Evolutionary conservation across 1,140 invertebrate species (phyloP).

Genomic region (Drosophila bifasciata): DNA sequence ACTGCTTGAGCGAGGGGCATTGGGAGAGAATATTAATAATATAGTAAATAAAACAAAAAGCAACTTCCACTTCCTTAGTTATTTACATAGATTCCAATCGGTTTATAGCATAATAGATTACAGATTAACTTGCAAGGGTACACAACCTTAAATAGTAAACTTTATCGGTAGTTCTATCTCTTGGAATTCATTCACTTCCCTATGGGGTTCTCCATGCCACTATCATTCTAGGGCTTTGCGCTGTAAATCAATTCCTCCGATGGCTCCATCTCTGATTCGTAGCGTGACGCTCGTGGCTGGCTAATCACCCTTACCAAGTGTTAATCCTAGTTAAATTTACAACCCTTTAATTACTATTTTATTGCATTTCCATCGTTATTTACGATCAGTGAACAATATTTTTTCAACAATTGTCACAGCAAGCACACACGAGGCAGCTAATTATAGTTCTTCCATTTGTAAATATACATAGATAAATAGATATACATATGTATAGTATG

Average conservation of each 20-base stretch:
- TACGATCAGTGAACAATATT: constrained; percentile 5
- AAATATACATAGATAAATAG: constrained; percentile 11
- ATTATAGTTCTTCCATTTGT: constrained; percentile 32
- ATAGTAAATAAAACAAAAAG: no score
- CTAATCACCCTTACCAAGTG: constrained; percentile 34
- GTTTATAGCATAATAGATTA: background rate
- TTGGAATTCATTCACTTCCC: background rate
- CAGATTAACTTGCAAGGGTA: no score
- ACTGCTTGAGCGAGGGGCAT: background rate
- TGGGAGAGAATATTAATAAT: no score
- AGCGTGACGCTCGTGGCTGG: constrained; percentile 55
- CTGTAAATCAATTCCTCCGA: constrained; percentile 45
- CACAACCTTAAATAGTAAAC: background rate
- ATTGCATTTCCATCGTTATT: constrained; percentile 18
- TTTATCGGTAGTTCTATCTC: background rate
- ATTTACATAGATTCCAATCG: no score
- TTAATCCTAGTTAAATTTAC: constrained; percentile 45
- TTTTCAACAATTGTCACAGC: constrained; percentile 3
- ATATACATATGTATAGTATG: constrained; percentile 2
- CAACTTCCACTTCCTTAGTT: no score
- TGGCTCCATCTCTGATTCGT: constrained; percentile 7
- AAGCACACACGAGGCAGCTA: constrained; percentile 2
- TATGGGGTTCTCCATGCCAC: background rate
- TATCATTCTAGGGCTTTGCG: background rate
- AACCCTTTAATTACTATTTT: constrained; percentile 26